Evolutionary conservation across 2,888 invertebrate species (phyloP).

Genomic region (Isoperla grammatica): DNA sequence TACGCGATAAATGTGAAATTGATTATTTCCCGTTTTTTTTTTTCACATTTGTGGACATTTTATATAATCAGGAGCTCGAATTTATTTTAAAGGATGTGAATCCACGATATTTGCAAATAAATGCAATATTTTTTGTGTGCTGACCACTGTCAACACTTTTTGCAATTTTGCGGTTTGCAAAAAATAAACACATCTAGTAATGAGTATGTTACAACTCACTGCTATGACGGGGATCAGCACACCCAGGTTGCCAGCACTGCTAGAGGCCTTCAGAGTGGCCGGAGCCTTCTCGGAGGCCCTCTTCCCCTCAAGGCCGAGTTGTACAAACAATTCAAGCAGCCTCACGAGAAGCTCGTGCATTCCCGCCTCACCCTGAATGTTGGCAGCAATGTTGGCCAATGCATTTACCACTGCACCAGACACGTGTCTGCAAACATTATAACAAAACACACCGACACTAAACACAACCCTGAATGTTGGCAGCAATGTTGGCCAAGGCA

Average conservation of each 20-base stretch:
- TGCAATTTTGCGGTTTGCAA: not conserved
- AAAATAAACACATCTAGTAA: conserved; percentile 1
- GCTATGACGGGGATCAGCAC: conserved; percentile 98
- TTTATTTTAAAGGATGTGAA: too few relatives aligned
- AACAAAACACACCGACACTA: too few relatives aligned
- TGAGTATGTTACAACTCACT: conserved; percentile 42
- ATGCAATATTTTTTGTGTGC: too few relatives aligned
- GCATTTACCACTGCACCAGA: conserved; percentile 95
- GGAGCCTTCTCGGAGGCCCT: conserved; percentile 90
- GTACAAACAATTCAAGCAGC: conserved; percentile 93
- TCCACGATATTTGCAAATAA: too few relatives aligned
- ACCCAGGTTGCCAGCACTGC: conserved; percentile 94
- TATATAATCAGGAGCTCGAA: too few relatives aligned
- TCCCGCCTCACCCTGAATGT: conserved; percentile 80
- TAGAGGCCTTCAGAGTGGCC: conserved; percentile 69
- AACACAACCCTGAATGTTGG: conserved; percentile 89
- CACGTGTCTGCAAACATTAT: conserved; percentile 57
- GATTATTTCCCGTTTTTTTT: too few relatives aligned
- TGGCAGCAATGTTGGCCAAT: conserved; percentile 91
- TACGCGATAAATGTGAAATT: too few relatives aligned
- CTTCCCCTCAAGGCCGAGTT: conserved; percentile 95
- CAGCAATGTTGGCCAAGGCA: conserved; percentile 93
- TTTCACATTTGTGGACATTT: too few relatives aligned
- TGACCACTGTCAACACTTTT: too few relatives aligned
- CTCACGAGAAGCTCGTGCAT: conserved; percentile 81